Percentiles rank a stretch among this genome's conserved stretches.
Evolutionary conservation across 2,113 vertebrate genomes (phyloP).

Genomic region (Reinhardtius hippoglossoides): DNA sequence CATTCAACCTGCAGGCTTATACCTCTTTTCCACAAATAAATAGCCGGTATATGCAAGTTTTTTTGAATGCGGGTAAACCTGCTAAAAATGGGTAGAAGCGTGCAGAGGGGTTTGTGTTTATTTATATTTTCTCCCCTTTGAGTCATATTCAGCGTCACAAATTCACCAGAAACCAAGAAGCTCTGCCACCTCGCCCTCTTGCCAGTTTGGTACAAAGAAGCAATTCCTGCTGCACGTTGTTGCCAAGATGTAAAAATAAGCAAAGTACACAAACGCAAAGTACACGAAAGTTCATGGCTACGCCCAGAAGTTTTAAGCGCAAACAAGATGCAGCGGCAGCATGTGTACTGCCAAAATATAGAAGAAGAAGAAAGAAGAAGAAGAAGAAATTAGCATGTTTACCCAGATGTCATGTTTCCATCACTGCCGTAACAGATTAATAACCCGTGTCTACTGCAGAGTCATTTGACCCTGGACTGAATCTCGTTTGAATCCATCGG

Average conservation of each 20-base stretch:
- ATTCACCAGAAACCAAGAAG: too few relatives aligned
- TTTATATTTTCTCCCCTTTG: too few relatives aligned
- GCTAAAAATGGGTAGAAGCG: too few relatives aligned
- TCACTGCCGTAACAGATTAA: background rate
- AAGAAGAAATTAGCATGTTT: background rate
- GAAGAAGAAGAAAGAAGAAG: background rate
- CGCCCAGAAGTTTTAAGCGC: background rate
- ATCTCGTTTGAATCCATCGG: background rate
- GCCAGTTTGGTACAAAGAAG: too few relatives aligned
- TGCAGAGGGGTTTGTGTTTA: too few relatives aligned
- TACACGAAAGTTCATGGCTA: background rate
- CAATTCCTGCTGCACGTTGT: too few relatives aligned
- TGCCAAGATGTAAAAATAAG: background rate
- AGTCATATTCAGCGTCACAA: too few relatives aligned
- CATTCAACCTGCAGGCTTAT: constrained; percentile 1
- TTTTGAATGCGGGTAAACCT: too few relatives aligned
- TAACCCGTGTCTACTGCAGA: background rate
- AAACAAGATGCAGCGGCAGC: background rate
- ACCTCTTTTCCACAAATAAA: too few relatives aligned
- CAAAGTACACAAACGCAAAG: background rate
- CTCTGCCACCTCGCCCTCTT: too few relatives aligned
- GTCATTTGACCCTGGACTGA: background rate
- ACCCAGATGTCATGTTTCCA: background rate
- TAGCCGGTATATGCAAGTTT: too few relatives aligned
- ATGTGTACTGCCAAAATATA: background rate